Percentiles rank a stretch among this genome's conserved stretches.
phyloP scores from a whole-genome alignment of 2,888 invertebrate genomes.

The Lasiommata megera region DNA sequence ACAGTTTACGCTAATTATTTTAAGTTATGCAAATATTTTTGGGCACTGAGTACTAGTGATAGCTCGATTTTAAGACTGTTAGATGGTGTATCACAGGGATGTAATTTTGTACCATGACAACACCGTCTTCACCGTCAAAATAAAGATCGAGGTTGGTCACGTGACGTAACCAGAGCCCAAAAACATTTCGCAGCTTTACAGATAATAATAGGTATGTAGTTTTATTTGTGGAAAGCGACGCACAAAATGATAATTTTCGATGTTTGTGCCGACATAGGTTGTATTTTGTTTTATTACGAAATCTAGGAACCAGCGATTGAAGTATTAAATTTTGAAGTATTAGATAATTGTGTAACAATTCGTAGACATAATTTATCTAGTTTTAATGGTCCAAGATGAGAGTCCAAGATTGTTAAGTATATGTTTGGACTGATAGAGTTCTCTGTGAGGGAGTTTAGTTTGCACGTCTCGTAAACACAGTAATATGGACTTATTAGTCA shows the following conservation, averaged over 20 bases:
- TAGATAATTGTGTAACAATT: conserved; percentile 3
- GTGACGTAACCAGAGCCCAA: neutral
- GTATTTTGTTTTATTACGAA: conserved; percentile 36
- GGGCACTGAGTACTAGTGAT: no score
- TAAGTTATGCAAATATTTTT: no score
- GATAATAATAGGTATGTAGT: neutral
- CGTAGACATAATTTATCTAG: neutral
- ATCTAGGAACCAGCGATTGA: conserved; percentile 17
- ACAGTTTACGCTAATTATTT: neutral
- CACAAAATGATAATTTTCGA: conserved; percentile 29
- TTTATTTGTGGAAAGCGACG: conserved; percentile 24
- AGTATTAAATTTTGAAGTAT: conserved; percentile 16
- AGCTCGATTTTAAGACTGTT: no score
- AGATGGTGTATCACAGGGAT: no score
- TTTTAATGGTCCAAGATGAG: conserved; percentile 7
- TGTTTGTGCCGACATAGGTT: conserved; percentile 53
- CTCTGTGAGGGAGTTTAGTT: neutral
- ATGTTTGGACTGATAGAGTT: neutral
- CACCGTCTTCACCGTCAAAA: no score
- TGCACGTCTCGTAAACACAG: neutral
- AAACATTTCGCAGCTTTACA: neutral
- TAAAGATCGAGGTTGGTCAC: no score
- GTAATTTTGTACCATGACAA: no score
- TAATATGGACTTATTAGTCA: neutral
- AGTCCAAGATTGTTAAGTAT: neutral